phyloP scores from a whole-genome alignment of 2,113 vertebrate genomes.

The Sylvilagus bachmani region DNA sequence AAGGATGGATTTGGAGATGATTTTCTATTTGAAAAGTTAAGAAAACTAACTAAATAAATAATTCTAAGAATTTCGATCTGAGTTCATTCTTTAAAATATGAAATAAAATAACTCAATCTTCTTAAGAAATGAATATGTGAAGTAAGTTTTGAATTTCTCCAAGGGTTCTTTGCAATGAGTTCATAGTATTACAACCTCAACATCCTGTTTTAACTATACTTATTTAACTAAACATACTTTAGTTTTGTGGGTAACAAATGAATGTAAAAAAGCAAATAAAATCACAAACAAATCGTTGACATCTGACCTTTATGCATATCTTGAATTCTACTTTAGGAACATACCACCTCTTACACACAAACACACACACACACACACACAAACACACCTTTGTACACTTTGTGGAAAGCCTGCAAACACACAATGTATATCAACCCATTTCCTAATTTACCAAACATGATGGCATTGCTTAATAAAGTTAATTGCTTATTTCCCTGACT shows the following conservation, averaged over 20 bases:
- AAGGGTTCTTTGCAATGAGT: constrained; percentile 62
- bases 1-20: not conserved
- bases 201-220: constrained; percentile 79
- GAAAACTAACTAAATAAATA: not conserved
- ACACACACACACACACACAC: not conserved
- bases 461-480: constrained; percentile 76
- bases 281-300: constrained; percentile 71
- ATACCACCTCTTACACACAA: constrained; percentile 61
- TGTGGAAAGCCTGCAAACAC: constrained; percentile 22
- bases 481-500: constrained; percentile 37
- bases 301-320: constrained; percentile 78
- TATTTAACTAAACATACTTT: constrained; percentile 79
- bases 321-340: constrained; percentile 64
- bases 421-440: constrained; percentile 61
- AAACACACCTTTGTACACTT: not conserved
- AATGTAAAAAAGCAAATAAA: constrained; percentile 76
- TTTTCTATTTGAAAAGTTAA: constrained; percentile 26
- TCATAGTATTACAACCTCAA: constrained; percentile 75
- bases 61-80: constrained; percentile 34
- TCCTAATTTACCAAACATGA: constrained; percentile 80
- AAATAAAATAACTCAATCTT: constrained; percentile 65
- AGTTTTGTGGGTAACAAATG: constrained; percentile 70
- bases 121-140: constrained; percentile 77
- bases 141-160: constrained; percentile 76
- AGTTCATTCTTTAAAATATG: constrained; percentile 64